Evolutionary conservation across 2,888 invertebrate species (phyloP).

Genomic region (Gnatocerus cornutus): DNA sequence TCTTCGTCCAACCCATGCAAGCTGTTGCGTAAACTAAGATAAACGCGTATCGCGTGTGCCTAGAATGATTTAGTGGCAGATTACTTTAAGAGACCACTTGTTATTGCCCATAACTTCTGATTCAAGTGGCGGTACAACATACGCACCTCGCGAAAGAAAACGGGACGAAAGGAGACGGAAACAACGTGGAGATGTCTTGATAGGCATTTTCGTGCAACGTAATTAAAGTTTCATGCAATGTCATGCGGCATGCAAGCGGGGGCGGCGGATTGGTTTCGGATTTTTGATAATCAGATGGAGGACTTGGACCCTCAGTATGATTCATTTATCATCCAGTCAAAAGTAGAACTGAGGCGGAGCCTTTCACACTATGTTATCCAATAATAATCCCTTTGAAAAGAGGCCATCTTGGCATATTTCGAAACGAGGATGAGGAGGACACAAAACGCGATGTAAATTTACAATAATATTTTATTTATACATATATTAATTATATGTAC

Average conservation of each 20-base stretch:
- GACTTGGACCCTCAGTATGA: conserved; percentile 66
- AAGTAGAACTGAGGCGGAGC: conserved; percentile 75
- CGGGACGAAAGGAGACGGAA: conserved; percentile 3
- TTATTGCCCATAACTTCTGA: conserved; percentile 72
- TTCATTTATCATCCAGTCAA: conserved; percentile 76
- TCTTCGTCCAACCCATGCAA: conserved; percentile 56
- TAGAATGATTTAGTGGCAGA: conserved; percentile 70
- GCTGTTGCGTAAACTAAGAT: conserved; percentile 60
- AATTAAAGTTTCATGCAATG: conserved; percentile 11
- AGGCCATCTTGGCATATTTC: conserved; percentile 73
- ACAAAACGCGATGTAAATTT: conserved; percentile 61
- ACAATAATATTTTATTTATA: conserved; percentile 72
- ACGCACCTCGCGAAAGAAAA: conserved; percentile 34
- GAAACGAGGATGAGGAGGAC: conserved; percentile 46
- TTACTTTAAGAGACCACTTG: conserved; percentile 72
- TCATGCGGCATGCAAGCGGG: conserved; percentile 29
- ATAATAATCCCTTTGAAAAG: conserved; percentile 75
- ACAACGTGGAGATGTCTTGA: neutral
- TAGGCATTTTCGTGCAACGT: neutral
- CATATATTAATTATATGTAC: conserved; percentile 71
- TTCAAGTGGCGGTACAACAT: conserved; percentile 67
- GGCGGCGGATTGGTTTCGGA: conserved; percentile 6
- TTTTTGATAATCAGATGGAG: conserved; percentile 23
- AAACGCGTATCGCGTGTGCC: conserved; percentile 66
- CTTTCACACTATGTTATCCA: conserved; percentile 75